Evolutionary conservation across 2,797 vertebrate genomes (phyloP).

Genomic region (Synaphobranchus kaupii): DNA sequence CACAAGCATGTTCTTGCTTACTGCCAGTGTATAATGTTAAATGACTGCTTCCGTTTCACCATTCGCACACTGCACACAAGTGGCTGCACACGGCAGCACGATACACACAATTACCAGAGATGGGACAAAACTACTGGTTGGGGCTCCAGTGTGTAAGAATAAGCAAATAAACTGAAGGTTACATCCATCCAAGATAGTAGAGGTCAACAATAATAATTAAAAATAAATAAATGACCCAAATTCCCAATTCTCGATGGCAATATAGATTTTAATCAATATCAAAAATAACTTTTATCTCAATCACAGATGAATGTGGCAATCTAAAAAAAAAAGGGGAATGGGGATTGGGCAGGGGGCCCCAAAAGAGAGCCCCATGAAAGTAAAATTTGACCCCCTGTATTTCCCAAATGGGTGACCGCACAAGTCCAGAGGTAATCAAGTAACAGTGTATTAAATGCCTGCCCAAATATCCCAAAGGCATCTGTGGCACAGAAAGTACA

Average conservation of each 20-base stretch:
- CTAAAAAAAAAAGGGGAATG: not conserved
- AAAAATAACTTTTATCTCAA: not conserved
- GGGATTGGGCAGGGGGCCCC: not conserved
- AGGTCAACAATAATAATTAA: not conserved
- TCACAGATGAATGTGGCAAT: not conserved
- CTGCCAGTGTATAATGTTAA: not conserved
- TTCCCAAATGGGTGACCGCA: not conserved
- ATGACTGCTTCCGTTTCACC: not conserved
- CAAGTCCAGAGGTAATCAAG: not conserved
- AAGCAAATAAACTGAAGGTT: not conserved
- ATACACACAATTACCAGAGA: not conserved
- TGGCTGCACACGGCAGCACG: not conserved
- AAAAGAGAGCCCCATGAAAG: not conserved
- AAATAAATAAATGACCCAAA: not conserved
- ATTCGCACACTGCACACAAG: not conserved
- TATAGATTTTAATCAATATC: not conserved
- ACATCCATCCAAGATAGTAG: not conserved
- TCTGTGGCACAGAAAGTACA: not conserved
- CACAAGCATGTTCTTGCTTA: not conserved
- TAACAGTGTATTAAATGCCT: not conserved
- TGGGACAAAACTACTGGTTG: not conserved
- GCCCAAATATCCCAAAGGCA: not conserved
- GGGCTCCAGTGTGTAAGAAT: not conserved
- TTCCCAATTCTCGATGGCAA: not conserved
- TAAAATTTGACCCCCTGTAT: not conserved